Base-by-base conservation (phyloP, 1,140 invertebrate species). In the Episyrphus balteatus region DNA sequence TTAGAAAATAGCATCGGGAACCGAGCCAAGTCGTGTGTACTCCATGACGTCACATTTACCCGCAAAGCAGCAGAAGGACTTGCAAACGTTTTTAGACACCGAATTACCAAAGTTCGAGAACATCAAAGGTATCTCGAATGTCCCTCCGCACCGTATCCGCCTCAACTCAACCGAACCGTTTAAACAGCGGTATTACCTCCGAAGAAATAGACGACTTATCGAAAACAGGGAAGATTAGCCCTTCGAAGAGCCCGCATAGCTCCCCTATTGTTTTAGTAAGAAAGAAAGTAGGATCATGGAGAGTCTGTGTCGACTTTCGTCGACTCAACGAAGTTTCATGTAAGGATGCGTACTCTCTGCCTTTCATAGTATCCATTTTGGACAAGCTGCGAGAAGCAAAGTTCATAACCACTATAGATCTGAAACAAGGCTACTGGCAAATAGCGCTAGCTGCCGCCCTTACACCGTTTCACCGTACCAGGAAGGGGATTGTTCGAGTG, bases 311-410 rank as follows among this genome's bases (percentile, higher is more conserved):
- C 1, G 63, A 70, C 44, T 64, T 59, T n/a, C n/a, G n/a, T n/a
- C n/a, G n/a, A n/a, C n/a, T n/a, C n/a, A n/a, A n/a, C n/a, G n/a
- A n/a, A n/a, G 41, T 37, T 66, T 9, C 48, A 51, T 12, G 40
- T 71, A 3, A 70, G 19, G 64, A 69, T 41, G 44, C 52, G 0
- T 74, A 62, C 49, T 70, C 72, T 5, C 50, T 75, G 7, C 70
- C 72, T 0, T 47, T 60, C 15, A 68, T 75, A 7, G 66, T 73
- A 31, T 64, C 69, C 14, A 51, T 67, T 11, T 53, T 76, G 3
- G 55, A 70, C 31, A 42, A 44, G 5, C 47, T 68, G 0, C 50
- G 55, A 37, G 50, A 52, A 9, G 50, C 54, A 8, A 58, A 43
- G 17, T 60, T 46, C 37, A 69, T 73, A 42, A 58, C 57, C 0